phyloP scores from a whole-genome alignment of 2,113 vertebrate species.

The Datnioides undecimradiatus region DNA sequence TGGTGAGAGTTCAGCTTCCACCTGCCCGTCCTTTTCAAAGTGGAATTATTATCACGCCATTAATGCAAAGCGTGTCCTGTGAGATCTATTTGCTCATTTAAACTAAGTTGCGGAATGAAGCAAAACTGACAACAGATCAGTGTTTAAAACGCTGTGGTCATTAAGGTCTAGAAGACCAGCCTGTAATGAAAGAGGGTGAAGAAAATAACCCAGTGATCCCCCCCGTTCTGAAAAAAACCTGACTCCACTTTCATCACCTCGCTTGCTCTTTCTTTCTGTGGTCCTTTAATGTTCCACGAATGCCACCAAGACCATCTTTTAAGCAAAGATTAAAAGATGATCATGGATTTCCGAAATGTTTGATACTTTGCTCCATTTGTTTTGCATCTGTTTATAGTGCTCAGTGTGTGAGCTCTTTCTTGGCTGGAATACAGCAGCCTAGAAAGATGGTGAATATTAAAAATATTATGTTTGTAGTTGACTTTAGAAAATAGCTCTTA shows the following conservation, averaged over 20 bases:
- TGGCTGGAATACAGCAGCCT: slow-evolving; percentile 17
- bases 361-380: slow-evolving; percentile 49
- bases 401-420: slow-evolving; percentile 34
- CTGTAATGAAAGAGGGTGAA: slow-evolving; percentile 60
- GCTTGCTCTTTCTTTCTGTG: slow-evolving; percentile 27
- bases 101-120: slow-evolving; percentile 4
- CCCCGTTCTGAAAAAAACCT: slow-evolving; percentile 49
- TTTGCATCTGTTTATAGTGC: slow-evolving; percentile 52
- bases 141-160: slow-evolving; percentile 56
- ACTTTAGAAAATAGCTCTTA: neutral
- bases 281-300: slow-evolving; percentile 66
- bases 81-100: slow-evolving; percentile 21
- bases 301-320: slow-evolving; percentile 54
- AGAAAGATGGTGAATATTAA: neutral
- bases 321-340: slow-evolving; percentile 75
- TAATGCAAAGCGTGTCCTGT: neutral
- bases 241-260: slow-evolving; percentile 71
- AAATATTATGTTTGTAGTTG: neutral
- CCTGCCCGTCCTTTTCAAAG: neutral
- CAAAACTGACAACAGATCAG: slow-evolving; percentile 31
- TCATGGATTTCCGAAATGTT: slow-evolving; percentile 50
- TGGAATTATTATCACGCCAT: neutral
- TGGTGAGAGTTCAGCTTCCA: neutral
- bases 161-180: slow-evolving; percentile 56
- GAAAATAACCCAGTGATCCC: slow-evolving; percentile 46